Evolutionary conservation across 2,888 invertebrate genomes (phyloP), one percentile per base, ranked within the genome.

Genomic region (Campopleginae sp.): DNA sequence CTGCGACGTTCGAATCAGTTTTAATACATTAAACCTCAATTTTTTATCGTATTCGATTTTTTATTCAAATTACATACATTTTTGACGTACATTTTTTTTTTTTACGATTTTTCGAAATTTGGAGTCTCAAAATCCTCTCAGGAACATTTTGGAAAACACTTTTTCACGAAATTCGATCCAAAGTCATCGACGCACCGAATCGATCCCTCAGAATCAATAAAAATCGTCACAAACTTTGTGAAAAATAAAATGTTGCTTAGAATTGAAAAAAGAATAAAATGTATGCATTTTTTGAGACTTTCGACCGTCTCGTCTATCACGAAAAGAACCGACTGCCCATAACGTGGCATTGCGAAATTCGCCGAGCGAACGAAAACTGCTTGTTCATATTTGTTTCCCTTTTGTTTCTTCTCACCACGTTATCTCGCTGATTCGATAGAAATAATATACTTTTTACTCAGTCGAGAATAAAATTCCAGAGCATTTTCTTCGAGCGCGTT

Each of bases 271-370:
- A 19, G 48, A 74, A 74, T 48, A 27, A 23, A 77, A 68, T 58
- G 61, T 54, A 65, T n/a, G 7, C 19, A 70, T 19, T 51, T 54
- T 10, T 38, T 14, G 19, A 27, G 72, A 68, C 42, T 54, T 58
- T 66, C 14, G 31, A 38, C 19, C 14, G 51, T 42, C 46, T 70
- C n/a, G 19, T 23, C 12, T 17, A 82, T 82, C 80, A 74, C 72
- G 82, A 76, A 82, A 80, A 80, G 58, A 58, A 61, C 61, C 42
- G 76, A 51, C 80, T 66, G 71, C 77, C 68, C 33, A 74, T 74
- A 82, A 51, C 80, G 74, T 77, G 85, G n/a, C 23, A 82, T 85
- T 85, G 85, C 72, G 80, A 80, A 82, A 85, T 79, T 8, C 33
- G 14, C 46, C 10, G 42, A 65, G n/a, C n/a, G 71, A 31, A 76